These are phyloP conservation scores for Dolomedes plantarius DNA, from an alignment of 2,888 invertebrate genomes.

Conservation along the genomic window DNA sequence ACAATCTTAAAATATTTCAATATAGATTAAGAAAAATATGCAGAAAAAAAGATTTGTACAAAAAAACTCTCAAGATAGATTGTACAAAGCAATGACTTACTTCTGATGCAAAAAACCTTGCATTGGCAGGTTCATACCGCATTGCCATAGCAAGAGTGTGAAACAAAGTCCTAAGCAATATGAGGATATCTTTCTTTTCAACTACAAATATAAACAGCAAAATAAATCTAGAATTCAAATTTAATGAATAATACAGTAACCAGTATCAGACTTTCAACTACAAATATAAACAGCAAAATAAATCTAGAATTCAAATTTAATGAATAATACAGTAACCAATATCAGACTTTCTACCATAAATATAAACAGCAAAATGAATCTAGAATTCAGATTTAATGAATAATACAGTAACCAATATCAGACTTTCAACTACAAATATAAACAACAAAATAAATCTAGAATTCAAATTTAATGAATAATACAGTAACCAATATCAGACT, in stretches of 20 bases:
- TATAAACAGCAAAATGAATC: neutral
- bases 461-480: too few species aligned
- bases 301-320: neutral
- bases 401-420: too few species aligned
- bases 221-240: neutral
- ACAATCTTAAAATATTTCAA: too few species aligned
- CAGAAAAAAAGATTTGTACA: too few species aligned
- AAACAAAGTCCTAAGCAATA: constrained; percentile 90
- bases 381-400: too few species aligned
- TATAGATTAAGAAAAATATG: too few species aligned
- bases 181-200: constrained; percentile 82
- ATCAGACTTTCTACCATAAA: constrained; percentile 75
- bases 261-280: too few species aligned
- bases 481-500: too few species aligned
- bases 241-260: too few species aligned
- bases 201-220: constrained; percentile 74
- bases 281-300: neutral
- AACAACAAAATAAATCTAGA: neutral
- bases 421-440: constrained; percentile 75
- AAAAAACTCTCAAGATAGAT: too few species aligned
- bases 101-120: constrained; percentile 97
- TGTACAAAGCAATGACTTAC: constrained; percentile 79
- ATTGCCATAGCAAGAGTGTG: constrained; percentile 97
- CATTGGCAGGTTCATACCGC: constrained; percentile 99
- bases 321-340: too few species aligned